Evolutionary conservation across 2,797 vertebrate genomes (phyloP), one percentile per base, ranked within the genome.

Genomic region (Crenichthys baileyi): DNA sequence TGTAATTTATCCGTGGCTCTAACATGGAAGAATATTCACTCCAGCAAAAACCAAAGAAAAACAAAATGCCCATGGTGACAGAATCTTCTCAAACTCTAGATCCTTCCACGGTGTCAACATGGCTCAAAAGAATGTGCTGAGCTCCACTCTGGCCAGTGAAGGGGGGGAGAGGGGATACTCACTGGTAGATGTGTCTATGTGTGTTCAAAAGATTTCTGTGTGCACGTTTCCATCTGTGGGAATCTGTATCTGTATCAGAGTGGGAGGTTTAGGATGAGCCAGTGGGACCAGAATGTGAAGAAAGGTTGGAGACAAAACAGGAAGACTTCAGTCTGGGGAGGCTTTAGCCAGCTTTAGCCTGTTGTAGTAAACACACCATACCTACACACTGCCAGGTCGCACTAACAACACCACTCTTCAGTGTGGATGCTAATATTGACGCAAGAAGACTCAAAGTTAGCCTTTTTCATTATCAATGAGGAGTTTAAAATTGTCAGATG

Each of bases 71-170:
- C 65, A 65, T 56, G 50, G 90, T 89, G 89, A 86, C 91, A 92
- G 89, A 92, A 89, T 87, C 88, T 89, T 83, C 87, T 87, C 83
- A 73, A 84, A 39, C 36, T 70, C 65, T 44, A 85, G 90, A 92
- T 92, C 90, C 90, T 92, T 88, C 85, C 92, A 90, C 75, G 89
- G 91, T 93, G 91, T 94, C 92, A 92, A 91, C 87, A 90, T 88
- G 91, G 85, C 90, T 87, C n/a, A 1, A 79, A 92, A 85, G 87
- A 94, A 95, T 93, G 91, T 94, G 91, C 92, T 91, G 90, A 91
- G 88, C 91, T 89, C 61, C 79, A 76, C 77, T 82, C 84, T 77
- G 82, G 77, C 77, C 67, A 83, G 50, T 22, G 6, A 22, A 36
- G 63, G 1, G 36, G 51, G 70, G 24, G 56, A 26, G 48, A 31